A percentile compares a stretch with the other conserved stretches of the same genome.
Conservation (phyloP, 2,113 vertebrate genomes). For the Albula glossodonta region DNA sequence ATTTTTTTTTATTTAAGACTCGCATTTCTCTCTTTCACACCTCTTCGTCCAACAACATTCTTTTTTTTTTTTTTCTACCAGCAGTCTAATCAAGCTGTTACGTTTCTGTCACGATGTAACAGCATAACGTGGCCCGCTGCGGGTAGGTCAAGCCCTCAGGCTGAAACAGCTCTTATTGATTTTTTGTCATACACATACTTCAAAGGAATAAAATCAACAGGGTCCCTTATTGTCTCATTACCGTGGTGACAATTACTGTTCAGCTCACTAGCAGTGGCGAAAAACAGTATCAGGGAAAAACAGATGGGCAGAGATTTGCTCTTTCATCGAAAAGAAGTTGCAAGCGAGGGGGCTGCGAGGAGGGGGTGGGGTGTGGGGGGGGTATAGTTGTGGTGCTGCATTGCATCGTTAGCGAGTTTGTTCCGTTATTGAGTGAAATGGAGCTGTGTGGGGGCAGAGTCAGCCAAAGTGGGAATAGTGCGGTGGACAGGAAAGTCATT, state of each 20-base stretch:
- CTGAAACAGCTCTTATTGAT: slow-evolving; percentile 6
- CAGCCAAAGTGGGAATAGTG: neutral
- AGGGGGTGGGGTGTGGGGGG: neutral
- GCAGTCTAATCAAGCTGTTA: slow-evolving; percentile 17
- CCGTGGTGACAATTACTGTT: neutral
- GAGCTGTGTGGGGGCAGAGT: neutral
- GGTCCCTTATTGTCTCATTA: slow-evolving; percentile 20
- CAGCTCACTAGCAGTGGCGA: neutral
- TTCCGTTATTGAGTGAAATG: slow-evolving; percentile 2
- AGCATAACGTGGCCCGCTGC: neutral
- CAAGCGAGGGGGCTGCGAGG: neutral
- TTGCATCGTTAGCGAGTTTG: neutral
- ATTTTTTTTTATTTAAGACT: neutral
- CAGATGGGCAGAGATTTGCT: too few species aligned
- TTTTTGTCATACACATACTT: slow-evolving; percentile 17
- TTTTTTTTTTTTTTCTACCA: neutral
- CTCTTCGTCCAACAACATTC: neutral
- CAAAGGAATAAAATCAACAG: slow-evolving; percentile 11
- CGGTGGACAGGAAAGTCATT: neutral
- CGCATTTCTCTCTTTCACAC: neutral
- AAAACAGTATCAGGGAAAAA: neutral
- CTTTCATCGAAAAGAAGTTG: neutral
- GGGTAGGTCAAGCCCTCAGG: neutral
- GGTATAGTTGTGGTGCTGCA: neutral
- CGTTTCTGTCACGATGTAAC: slow-evolving; percentile 3